phyloP scores from a whole-genome alignment of 2,888 invertebrate genomes.

The Scaptomyza tumidula region DNA sequence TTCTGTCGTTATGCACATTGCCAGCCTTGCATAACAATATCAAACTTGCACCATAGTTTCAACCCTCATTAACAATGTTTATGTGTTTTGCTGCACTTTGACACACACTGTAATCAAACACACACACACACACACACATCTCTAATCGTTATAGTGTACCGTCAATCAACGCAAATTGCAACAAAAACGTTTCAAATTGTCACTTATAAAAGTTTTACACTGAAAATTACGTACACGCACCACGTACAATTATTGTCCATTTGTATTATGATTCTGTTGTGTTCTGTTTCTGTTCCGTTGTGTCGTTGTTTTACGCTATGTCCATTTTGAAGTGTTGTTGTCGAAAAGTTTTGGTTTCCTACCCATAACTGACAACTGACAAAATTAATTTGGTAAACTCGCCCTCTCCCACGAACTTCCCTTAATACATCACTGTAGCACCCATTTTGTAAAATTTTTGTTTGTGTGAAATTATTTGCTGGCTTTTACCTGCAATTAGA shows the following conservation, averaged over 20 bases:
- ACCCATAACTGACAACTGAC: slow-evolving; percentile 69
- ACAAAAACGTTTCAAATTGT: slow-evolving; percentile 60
- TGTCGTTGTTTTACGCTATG: slow-evolving; percentile 7
- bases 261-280: slow-evolving; percentile 44
- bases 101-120: not conserved
- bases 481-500: slow-evolving; percentile 78
- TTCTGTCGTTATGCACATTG: not conserved
- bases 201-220: slow-evolving; percentile 71
- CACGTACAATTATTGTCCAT: slow-evolving; percentile 61
- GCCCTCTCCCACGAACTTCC: not conserved
- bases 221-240: slow-evolving; percentile 67
- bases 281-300: not conserved
- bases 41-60: not conserved
- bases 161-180: slow-evolving; percentile 43
- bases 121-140: slow-evolving; percentile 1
- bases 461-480: slow-evolving; percentile 65
- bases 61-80: slow-evolving; percentile 26
- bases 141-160: slow-evolving; percentile 25
- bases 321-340: slow-evolving; percentile 44
- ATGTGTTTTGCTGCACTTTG: slow-evolving; percentile 30
- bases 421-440: slow-evolving; percentile 6
- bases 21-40: slow-evolving; percentile 12
- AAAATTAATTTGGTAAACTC: slow-evolving; percentile 63
- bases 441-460: slow-evolving; percentile 57
- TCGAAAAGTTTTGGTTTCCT: slow-evolving; percentile 37